Conservation (phyloP, 2,888 invertebrate genomes). For the Nyleta sp. region DNA sequence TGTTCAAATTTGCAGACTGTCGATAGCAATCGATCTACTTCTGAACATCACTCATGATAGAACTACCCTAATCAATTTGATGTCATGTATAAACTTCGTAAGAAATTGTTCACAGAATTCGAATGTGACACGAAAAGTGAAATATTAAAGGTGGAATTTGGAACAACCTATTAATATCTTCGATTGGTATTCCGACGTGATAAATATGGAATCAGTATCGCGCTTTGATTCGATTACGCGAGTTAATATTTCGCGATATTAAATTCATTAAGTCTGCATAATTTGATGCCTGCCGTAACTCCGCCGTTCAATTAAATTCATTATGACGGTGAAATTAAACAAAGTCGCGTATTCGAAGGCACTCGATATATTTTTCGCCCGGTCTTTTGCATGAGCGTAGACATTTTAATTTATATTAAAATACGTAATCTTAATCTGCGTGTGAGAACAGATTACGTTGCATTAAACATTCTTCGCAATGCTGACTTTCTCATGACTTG, state of each 20-base stretch:
- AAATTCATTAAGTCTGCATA: conserved; percentile 12
- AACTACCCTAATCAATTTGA: no score
- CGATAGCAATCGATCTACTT: no score
- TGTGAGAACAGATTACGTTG: conserved; percentile 31
- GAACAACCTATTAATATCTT: no score
- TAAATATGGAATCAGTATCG: background rate
- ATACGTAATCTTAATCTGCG: conserved; percentile 45
- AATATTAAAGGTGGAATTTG: no score
- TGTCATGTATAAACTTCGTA: no score
- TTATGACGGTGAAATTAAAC: conserved; percentile 18
- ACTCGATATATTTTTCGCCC: conserved; percentile 16
- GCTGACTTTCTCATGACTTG: conserved; percentile 45
- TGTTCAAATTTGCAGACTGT: no score
- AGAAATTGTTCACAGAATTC: no score
- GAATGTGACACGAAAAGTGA: no score
- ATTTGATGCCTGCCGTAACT: conserved; percentile 1
- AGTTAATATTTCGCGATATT: background rate
- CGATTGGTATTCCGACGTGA: background rate
- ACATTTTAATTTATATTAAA: conserved; percentile 51
- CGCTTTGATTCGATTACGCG: conserved; percentile 6
- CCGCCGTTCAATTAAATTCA: conserved; percentile 12
- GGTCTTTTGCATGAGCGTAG: conserved; percentile 7
- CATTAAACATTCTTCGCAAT: conserved; percentile 37
- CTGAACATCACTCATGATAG: no score
- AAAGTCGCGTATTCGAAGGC: conserved; percentile 16